Conservation (phyloP, 2,797 vertebrate species). For the Petrocephalus sullivani region DNA sequence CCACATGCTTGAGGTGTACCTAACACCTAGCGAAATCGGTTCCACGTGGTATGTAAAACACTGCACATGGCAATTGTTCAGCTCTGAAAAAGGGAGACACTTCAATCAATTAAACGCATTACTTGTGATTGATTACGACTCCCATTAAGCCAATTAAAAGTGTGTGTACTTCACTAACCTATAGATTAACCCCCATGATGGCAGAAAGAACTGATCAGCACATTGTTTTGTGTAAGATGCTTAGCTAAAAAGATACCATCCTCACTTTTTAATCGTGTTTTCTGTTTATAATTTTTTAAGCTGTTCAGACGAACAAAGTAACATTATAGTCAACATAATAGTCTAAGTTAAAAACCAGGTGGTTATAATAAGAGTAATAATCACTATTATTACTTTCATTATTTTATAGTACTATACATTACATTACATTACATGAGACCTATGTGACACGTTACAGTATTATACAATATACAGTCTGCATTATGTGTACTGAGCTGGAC, state of each 20-base stretch:
- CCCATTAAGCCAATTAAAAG: conserved; percentile 28
- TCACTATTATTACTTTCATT: not conserved
- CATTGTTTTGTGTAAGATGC: not conserved
- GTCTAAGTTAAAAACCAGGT: not conserved
- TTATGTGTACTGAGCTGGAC: no score
- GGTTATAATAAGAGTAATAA: not conserved
- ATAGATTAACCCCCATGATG: conserved; percentile 6
- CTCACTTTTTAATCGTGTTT: not conserved
- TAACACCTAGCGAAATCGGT: not conserved
- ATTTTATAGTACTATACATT: no score
- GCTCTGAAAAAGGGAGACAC: not conserved
- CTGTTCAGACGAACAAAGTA: not conserved
- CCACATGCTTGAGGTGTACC: not conserved
- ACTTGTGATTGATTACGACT: conserved; percentile 22
- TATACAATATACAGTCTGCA: no score
- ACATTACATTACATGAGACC: no score
- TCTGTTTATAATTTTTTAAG: not conserved
- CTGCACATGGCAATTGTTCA: not conserved
- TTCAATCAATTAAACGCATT: conserved; percentile 21
- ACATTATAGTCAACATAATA: not conserved
- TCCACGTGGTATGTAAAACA: not conserved
- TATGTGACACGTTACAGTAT: no score
- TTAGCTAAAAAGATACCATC: not conserved
- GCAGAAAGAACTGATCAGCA: conserved; percentile 11
- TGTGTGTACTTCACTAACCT: conserved; percentile 23